Evolutionary conservation across 2,888 invertebrate species (phyloP), one percentile per base, ranked within the genome.

Genomic region (Chesias legatella): DNA sequence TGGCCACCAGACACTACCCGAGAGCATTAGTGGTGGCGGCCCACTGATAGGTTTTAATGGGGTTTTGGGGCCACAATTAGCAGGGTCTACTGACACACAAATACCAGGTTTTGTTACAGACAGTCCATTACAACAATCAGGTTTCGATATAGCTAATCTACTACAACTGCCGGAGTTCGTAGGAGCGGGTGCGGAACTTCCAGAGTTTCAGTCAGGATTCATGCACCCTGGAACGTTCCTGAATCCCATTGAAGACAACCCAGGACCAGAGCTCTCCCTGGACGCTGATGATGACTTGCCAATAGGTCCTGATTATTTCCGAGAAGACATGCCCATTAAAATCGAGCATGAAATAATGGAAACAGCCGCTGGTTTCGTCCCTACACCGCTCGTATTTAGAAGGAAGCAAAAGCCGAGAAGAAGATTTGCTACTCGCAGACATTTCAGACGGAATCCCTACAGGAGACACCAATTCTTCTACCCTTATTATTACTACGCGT

Each of bases 271-370:
- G 23, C 21, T 42, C 10, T 40, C 51, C 11, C 44, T 47, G 10
- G 44, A 47, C 9, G 20, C 56, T 0, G 48, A 55, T 7, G 40
- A 43, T 21, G 56, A 28, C 21, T 53, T 48, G 9, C 33, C 55
- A 20, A 43, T 59, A 13, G 48, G 52, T 28, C 40, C 60, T 25
- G 50, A 68, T 34, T 54, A 61, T 23, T 60, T 67, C 13, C 51
- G 63, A 27, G 66, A 67, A 43, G 65, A 64, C n/a, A 37, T 73
- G 9, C 39, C 65, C 6, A 55, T 64, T 22, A 72, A 60, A 29
- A 56, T 78, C 37, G 60, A 76, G 32, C 70, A 72, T 33, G 84
- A 85, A 63, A 75, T 81, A 21, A 81, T 86, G 82, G 77, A 79
- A 8, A 74, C 81, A 0, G 84, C 83, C 0, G 79, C 74, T 7